A percentile compares a stretch with the other conserved stretches of the same genome.
phyloP scores from a whole-genome alignment of 2,797 vertebrate species.

The Acrossocheilus fasciatus region DNA sequence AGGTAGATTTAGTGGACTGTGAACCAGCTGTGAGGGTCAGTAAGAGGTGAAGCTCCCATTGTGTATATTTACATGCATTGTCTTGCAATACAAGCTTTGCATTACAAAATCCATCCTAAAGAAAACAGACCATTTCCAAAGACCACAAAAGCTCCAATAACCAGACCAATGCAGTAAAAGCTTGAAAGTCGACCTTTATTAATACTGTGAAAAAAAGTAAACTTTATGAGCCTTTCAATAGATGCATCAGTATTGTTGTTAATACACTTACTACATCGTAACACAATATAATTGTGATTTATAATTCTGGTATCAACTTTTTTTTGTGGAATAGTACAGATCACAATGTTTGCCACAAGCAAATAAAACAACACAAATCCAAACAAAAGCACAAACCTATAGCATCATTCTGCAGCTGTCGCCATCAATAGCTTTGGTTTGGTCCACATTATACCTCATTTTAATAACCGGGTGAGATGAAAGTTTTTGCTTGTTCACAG shows the following conservation, averaged over 20 bases:
- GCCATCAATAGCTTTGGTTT: constrained; percentile 2
- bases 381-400: constrained; percentile 30
- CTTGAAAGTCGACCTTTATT: constrained; percentile 82
- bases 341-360: constrained; percentile 43
- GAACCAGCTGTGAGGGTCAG: not conserved
- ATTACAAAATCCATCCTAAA: not conserved
- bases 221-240: constrained; percentile 73
- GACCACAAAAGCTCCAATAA: not conserved
- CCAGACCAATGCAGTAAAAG: constrained; percentile 39
- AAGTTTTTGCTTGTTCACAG: constrained; percentile 12
- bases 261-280: constrained; percentile 67
- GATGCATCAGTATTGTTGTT: constrained; percentile 74
- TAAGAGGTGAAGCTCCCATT: not conserved
- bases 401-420: constrained; percentile 24
- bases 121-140: not conserved
- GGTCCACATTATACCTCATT: not conserved
- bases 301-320: constrained; percentile 55
- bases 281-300: constrained; percentile 65
- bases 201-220: constrained; percentile 72
- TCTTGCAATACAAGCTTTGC: not conserved
- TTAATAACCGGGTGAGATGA: not conserved
- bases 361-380: constrained; percentile 31
- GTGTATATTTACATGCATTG: not conserved
- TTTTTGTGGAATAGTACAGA: constrained; percentile 26
- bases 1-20: not conserved